phyloP scores from a whole-genome alignment of 1,140 invertebrate species.

The Drosophila littoralis region DNA sequence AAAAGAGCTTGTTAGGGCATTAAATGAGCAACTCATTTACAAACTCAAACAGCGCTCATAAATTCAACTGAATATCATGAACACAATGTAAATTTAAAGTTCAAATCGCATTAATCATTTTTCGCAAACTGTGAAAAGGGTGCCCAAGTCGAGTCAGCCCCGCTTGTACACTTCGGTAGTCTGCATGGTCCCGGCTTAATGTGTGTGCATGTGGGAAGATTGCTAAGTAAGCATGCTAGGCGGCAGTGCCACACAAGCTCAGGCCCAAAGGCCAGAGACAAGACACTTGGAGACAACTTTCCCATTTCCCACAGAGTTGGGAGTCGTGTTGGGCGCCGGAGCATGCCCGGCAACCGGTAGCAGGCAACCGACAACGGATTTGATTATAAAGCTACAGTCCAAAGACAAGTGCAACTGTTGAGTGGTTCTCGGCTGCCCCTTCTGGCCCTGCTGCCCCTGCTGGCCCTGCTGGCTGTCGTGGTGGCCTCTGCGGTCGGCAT shows the following conservation, averaged over 20 bases:
- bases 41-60: conserved; percentile 82
- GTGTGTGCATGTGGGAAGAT: conserved; percentile 7
- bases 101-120: conserved; percentile 82
- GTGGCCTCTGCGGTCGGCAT: conserved; percentile 7
- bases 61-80: conserved; percentile 82
- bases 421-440: conserved; percentile 12
- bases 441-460: background rate
- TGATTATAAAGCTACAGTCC: conserved; percentile 65
- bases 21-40: conserved; percentile 83
- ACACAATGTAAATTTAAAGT: conserved; percentile 82
- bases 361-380: conserved; percentile 49
- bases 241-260: background rate
- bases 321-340: background rate
- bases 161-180: background rate
- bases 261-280: conserved; percentile 14
- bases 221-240: conserved; percentile 13
- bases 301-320: conserved; percentile 24
- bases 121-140: conserved; percentile 60
- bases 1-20: conserved; percentile 62
- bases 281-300: conserved; percentile 52
- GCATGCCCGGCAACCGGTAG: conserved; percentile 2
- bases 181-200: background rate
- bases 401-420: conserved; percentile 55
- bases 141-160: conserved; percentile 17
- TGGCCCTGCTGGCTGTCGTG: background rate